Base-by-base conservation (phyloP, 2,797 vertebrate species). In the Hydrophis major region DNA sequence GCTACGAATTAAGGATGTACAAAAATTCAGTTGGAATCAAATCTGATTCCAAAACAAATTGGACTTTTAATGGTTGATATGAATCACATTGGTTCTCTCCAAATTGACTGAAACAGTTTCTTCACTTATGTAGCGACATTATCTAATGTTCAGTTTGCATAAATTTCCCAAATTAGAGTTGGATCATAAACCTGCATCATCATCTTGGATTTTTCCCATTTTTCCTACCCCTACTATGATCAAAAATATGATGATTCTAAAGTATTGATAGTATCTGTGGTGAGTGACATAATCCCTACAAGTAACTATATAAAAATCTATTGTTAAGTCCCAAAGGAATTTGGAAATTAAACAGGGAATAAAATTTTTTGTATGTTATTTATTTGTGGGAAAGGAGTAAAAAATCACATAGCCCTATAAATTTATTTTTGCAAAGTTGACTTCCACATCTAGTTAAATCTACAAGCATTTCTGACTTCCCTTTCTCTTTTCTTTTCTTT, bases 401-500 rank as follows among this genome's bases (percentile, higher is more conserved):
- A 90, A 53, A 89, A 83, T 37, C 10, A 55, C 18, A 27, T 18
- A 18, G 12, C 37, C 66, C 55, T 66, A 2, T 66, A 14, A 20
- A 32, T 88, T 88, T 88, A 88, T 88, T 91, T 88, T 86, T 86
- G 32, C 56, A 83, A 91, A 50, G 57, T 18, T 88, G 66, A 56
- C 92, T 93, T 91, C 3, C 63, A 91, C 60, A 83, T 96, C 96
- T 93, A 95, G 94, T 97, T 96, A 96, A 97, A 97, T 96, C 95
- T 96, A 96, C 92, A 97, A 96, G 95, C 96, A 96, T 92, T 91
- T 1, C 88, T 32, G 53, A 92, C 94, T 93, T 83, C 95, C 42
- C 92, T 94, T 86, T 14, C 61, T 57, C 93, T 94, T 92, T 90
- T 13, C 86, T 95, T 42, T 96, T 32, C 32, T 50, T 50, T 95